These are phyloP conservation scores for Drosophila macrospina DNA, from an alignment of 2,888 invertebrate genomes.

Conservation along the genomic window DNA sequence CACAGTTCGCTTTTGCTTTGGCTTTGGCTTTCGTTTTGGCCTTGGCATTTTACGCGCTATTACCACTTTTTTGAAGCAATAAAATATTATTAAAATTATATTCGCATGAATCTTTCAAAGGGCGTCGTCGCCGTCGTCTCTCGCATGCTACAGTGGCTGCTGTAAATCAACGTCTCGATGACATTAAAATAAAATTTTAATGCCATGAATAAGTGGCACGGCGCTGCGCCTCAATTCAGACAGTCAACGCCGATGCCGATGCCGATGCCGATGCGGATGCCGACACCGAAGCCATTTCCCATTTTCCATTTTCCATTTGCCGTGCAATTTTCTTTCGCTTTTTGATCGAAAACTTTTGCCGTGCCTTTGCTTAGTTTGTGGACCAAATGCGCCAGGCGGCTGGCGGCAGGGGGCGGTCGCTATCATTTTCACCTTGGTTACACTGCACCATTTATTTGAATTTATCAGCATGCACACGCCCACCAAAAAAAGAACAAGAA, in stretches of 20 bases:
- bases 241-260: conserved; percentile 18
- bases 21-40: conserved; percentile 14
- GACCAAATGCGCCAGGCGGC: neutral
- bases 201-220: conserved; percentile 56
- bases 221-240: conserved; percentile 39
- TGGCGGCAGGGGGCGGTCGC: conserved; percentile 18
- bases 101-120: conserved; percentile 44
- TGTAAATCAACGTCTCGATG: conserved; percentile 84
- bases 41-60: conserved; percentile 72
- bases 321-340: conserved; percentile 56
- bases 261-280: too few species aligned
- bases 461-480: conserved; percentile 67
- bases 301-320: conserved; percentile 38
- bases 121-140: neutral
- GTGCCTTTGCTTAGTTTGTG: conserved; percentile 28
- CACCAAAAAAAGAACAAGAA: conserved; percentile 8
- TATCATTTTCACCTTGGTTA: conserved; percentile 83
- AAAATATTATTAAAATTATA: conserved; percentile 84
- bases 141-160: conserved; percentile 42
- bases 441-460: conserved; percentile 81
- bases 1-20: neutral
- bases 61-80: conserved; percentile 80
- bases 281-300: too few species aligned
- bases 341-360: conserved; percentile 76
- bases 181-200: conserved; percentile 85